These are phyloP conservation scores for Thalassoma bifasciatum DNA, from an alignment of 2,113 vertebrate genomes.

Conservation along the genomic window DNA sequence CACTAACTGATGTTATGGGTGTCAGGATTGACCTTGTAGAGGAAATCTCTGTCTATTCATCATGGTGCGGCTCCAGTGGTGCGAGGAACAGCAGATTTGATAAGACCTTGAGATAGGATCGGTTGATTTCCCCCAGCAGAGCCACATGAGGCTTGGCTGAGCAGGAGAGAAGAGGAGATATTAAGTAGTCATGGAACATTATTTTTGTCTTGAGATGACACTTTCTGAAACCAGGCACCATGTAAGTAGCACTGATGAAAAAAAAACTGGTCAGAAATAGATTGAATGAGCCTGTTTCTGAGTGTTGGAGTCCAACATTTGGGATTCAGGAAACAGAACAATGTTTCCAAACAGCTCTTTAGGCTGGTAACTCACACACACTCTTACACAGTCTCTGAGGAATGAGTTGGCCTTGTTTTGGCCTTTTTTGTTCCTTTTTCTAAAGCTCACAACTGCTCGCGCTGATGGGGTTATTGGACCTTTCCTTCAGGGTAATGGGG, in stretches of 20 bases:
- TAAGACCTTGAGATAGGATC: slow-evolving; percentile 43
- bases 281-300: no score
- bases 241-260: no score
- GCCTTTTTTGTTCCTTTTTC: neutral
- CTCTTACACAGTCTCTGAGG: neutral
- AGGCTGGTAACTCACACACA: neutral
- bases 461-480: slow-evolving; percentile 20
- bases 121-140: slow-evolving; percentile 11
- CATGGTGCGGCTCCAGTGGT: slow-evolving; percentile 41
- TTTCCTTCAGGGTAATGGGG: slow-evolving; percentile 23
- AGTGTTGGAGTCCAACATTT: no score
- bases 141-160: neutral
- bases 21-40: slow-evolving; percentile 64
- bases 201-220: neutral
- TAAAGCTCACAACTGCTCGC: neutral
- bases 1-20: slow-evolving; percentile 1
- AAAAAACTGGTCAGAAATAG: no score
- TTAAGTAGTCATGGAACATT: neutral
- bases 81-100: slow-evolving; percentile 47
- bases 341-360: neutral
- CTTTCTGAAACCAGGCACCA: no score
- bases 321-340: no score
- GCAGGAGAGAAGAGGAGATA: neutral
- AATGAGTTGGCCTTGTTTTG: neutral
- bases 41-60: slow-evolving; percentile 62